Percentiles rank a stretch among this genome's conserved stretches.
Evolutionary conservation across 2,113 vertebrate genomes (phyloP).

Genomic region (Callipepla squamata): DNA sequence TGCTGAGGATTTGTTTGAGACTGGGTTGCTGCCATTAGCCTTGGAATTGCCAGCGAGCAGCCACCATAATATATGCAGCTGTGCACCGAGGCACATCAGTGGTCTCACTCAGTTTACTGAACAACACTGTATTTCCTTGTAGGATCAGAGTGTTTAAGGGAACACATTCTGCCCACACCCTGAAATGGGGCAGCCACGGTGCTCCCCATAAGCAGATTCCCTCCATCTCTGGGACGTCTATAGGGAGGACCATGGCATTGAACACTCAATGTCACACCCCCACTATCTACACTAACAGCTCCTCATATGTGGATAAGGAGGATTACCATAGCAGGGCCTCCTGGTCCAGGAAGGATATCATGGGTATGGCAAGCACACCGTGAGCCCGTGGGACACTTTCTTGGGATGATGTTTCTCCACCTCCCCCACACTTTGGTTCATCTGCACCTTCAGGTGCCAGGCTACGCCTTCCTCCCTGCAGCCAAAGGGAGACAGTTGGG

Average conservation of each 20-base stretch:
- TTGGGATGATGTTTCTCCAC: background rate
- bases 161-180: background rate
- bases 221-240: background rate
- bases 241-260: background rate
- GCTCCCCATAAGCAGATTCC: background rate
- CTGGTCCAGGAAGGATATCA: background rate
- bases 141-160: background rate
- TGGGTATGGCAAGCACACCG: background rate
- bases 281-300: background rate
- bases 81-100: background rate
- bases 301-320: background rate
- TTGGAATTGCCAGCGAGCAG: slow-evolving; percentile 28
- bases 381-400: background rate
- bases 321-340: background rate
- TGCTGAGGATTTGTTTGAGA: background rate
- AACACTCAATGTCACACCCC: background rate
- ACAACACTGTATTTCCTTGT: background rate
- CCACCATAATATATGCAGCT: background rate
- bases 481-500: background rate
- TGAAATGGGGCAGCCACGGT: background rate
- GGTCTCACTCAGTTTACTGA: background rate
- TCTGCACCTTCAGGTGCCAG: background rate
- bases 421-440: background rate
- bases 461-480: background rate
- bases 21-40: slow-evolving; percentile 30